phyloP scores from a whole-genome alignment of 1,140 invertebrate genomes.

The Globodera rostochiensis region DNA sequence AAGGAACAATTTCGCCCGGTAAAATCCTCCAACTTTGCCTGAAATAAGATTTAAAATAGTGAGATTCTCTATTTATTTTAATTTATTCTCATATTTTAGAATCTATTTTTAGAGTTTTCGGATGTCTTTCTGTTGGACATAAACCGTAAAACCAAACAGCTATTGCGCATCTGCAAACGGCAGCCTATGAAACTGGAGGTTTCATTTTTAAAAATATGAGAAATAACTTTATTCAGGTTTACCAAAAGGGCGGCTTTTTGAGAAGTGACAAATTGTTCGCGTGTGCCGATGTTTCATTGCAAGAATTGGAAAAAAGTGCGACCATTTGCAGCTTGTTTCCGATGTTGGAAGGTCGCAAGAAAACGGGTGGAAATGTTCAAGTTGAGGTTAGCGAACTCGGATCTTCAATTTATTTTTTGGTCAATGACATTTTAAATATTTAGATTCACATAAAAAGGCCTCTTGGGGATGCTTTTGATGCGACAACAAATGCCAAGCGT shows the following conservation, averaged over 20 bases:
- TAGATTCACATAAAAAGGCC: constrained; percentile 37
- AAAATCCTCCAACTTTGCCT: constrained; percentile 6
- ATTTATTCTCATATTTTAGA: constrained; percentile 1
- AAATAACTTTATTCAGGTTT: constrained; percentile 28
- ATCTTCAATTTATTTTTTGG: constrained; percentile 16
- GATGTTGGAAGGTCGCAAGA: constrained; percentile 34
- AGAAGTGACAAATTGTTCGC: constrained; percentile 45
- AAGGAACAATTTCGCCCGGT: constrained; percentile 40
- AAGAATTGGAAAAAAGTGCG: constrained; percentile 38
- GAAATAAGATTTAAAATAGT: background rate
- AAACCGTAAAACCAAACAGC: constrained; percentile 45
- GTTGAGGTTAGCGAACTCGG: constrained; percentile 18
- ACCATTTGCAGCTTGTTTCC: constrained; percentile 16
- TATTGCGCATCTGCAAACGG: constrained; percentile 32
- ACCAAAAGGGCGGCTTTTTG: constrained; percentile 48
- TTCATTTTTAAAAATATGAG: background rate
- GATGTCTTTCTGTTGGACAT: constrained; percentile 42
- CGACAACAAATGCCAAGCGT: background rate
- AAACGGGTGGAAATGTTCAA: constrained; percentile 34
- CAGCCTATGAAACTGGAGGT: constrained; percentile 43
- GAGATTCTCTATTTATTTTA: background rate
- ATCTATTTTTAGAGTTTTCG: constrained; percentile 37
- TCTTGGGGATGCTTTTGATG: constrained; percentile 29
- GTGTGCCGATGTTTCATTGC: constrained; percentile 39
- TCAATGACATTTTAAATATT: constrained; percentile 18